phyloP scores from a whole-genome alignment of 2,113 vertebrate species.

The Emberiza fucata region DNA sequence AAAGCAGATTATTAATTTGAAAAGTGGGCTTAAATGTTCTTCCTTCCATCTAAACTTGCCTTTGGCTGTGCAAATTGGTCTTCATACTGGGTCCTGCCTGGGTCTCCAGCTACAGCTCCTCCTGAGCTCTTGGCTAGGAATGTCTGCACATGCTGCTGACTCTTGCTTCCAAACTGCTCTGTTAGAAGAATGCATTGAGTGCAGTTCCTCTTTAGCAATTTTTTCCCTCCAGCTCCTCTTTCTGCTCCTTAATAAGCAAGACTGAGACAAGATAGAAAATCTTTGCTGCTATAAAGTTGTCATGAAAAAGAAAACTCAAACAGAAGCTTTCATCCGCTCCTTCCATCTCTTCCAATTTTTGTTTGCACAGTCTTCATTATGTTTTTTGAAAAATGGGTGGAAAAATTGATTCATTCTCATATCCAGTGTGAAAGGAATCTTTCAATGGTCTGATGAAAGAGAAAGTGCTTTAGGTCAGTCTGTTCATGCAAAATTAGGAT shows the following conservation, averaged over 20 bases:
- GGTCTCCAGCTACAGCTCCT: not conserved
- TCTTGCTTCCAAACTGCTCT: not conserved
- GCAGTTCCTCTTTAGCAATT: not conserved
- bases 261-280: not conserved
- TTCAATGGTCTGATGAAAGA: not conserved
- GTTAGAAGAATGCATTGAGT: not conserved
- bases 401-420: not conserved
- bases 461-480: not conserved
- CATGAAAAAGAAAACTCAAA: not conserved
- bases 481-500: not conserved
- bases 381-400: not conserved
- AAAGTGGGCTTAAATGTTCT: not conserved
- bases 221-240: not conserved
- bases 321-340: not conserved
- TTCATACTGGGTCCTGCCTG: not conserved
- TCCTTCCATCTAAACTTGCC: not conserved
- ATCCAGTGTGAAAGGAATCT: not conserved
- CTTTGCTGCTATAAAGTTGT: not conserved
- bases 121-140: not conserved
- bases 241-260: not conserved
- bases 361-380: not conserved
- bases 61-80: not conserved
- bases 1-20: not conserved
- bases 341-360: not conserved
- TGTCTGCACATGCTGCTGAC: not conserved